These are phyloP conservation scores for Drosophila sturtevanti DNA, from an alignment of 1,140 invertebrate genomes.

Conservation along the genomic window DNA sequence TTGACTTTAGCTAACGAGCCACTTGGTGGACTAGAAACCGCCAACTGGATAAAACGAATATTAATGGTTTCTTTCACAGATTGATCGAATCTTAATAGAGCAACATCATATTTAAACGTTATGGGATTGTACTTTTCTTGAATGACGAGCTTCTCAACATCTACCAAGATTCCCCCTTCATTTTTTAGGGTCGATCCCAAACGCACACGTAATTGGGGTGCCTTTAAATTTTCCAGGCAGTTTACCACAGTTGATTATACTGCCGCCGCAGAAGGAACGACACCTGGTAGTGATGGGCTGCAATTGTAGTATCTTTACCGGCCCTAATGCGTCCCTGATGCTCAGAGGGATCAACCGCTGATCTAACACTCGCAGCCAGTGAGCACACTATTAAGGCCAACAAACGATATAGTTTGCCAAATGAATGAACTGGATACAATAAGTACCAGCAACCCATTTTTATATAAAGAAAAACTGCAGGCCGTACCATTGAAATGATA, in stretches of 20 bases:
- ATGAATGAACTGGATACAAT: neutral
- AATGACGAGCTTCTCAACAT: conserved; percentile 47
- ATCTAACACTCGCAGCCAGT: neutral
- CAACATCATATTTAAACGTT: conserved; percentile 83
- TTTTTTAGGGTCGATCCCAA: conserved; percentile 55
- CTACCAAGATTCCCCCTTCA: conserved; percentile 55
- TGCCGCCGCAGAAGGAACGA: conserved; percentile 84
- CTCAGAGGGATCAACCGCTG: neutral
- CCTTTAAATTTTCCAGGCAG: conserved; percentile 79
- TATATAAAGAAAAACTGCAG: neutral
- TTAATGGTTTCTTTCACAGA: conserved; percentile 44
- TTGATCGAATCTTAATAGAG: conserved; percentile 82
- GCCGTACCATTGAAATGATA: neutral
- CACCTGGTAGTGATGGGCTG: conserved; percentile 58
- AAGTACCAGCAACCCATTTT: neutral
- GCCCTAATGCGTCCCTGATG: conserved; percentile 59
- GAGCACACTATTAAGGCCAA: neutral
- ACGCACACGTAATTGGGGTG: conserved; percentile 52
- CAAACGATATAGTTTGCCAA: neutral
- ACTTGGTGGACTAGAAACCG: conserved; percentile 37
- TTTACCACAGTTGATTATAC: conserved; percentile 85
- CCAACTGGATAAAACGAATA: conserved; percentile 48
- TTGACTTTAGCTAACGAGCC: conserved; percentile 61
- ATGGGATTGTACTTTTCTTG: conserved; percentile 64
- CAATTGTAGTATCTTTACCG: conserved; percentile 48